Percentiles rank a stretch among this genome's conserved stretches.
phyloP scores from a whole-genome alignment of 2,888 invertebrate species.

The Ephialtes manifestator region DNA sequence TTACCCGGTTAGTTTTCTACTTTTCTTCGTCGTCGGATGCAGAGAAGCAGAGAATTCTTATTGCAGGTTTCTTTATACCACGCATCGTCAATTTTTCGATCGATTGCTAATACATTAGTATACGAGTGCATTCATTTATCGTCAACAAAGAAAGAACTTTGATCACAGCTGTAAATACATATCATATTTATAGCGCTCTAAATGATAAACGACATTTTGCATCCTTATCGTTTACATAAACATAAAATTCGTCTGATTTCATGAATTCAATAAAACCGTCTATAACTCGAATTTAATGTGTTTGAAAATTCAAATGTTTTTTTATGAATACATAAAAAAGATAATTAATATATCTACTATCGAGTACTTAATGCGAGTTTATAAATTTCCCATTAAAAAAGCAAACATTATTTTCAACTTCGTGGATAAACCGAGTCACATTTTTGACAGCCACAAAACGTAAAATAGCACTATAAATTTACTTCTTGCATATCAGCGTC shows the following conservation, averaged over 20 bases:
- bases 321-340: not conserved
- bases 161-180: not conserved
- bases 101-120: conserved; percentile 20
- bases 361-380: not conserved
- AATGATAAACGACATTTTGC: too few species aligned
- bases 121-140: not conserved
- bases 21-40: conserved; percentile 40
- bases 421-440: too few species aligned
- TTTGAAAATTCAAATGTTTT: not conserved
- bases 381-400: not conserved
- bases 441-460: too few species aligned
- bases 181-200: too few species aligned
- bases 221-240: too few species aligned
- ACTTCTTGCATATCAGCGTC: too few species aligned
- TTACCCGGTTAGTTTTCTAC: conserved; percentile 63
- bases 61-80: conserved; percentile 54
- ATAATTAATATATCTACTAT: not conserved
- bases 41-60: conserved; percentile 18
- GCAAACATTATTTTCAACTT: too few species aligned
- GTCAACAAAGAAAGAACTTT: not conserved
- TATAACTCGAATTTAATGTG: too few species aligned
- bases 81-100: conserved; percentile 18
- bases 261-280: too few species aligned
- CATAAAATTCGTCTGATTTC: too few species aligned
- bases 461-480: too few species aligned